These are phyloP conservation scores for Macrostomum cliftonense DNA, from an alignment of 2,888 invertebrate species.

Conservation along the genomic window DNA sequence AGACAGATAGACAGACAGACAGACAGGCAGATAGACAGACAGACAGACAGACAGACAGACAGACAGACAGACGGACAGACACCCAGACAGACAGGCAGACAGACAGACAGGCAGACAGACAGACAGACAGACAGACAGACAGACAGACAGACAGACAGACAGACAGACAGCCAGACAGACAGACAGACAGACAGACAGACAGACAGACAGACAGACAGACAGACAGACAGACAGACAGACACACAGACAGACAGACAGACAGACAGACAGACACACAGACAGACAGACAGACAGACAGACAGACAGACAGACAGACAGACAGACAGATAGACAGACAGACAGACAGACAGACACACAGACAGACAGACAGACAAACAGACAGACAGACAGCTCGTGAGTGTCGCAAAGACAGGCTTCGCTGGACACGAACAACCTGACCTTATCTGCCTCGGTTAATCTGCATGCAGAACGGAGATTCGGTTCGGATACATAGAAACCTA, in stretches of 20 bases:
- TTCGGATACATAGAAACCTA: too few species aligned
- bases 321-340: too few species aligned
- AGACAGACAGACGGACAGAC: not conserved
- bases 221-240: conserved; percentile 2
- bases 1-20: too few species aligned
- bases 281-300: not conserved
- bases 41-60: not conserved
- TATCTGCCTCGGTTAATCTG: too few species aligned
- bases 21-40: too few species aligned
- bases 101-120: conserved; percentile 1
- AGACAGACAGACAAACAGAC: too few species aligned
- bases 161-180: not conserved
- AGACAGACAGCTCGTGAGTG: conserved; percentile 5
- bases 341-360: too few species aligned
- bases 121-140: not conserved
- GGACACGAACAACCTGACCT: too few species aligned
- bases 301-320: too few species aligned
- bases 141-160: conserved; percentile 3
- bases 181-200: conserved; percentile 1
- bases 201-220: conserved; percentile 2
- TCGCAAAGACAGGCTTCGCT: too few species aligned
- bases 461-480: too few species aligned
- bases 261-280: not conserved
- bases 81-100: not conserved
- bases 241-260: conserved; percentile 1